Evolutionary conservation across 2,888 invertebrate species (phyloP).

Genomic region (Drosophila silvestris): DNA sequence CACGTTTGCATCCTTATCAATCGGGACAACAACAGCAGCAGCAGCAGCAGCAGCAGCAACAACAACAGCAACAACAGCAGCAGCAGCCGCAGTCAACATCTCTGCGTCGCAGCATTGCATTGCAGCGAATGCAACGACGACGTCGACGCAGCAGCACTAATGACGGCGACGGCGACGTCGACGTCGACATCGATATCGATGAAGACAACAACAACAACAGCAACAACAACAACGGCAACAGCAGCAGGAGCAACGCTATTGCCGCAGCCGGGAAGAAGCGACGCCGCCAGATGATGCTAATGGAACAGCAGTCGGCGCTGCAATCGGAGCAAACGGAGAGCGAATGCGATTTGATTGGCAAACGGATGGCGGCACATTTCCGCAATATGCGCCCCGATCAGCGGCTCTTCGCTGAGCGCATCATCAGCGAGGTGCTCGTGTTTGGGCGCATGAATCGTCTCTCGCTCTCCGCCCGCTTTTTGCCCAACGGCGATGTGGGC

Average conservation of each 20-base stretch:
- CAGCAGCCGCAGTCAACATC: neutral
- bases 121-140: slow-evolving; percentile 26
- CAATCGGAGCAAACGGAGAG: slow-evolving; percentile 46
- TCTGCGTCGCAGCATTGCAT: slow-evolving; percentile 18
- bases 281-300: slow-evolving; percentile 29
- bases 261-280: slow-evolving; percentile 19
- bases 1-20: slow-evolving; percentile 34
- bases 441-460: slow-evolving; percentile 68
- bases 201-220: neutral
- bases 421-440: slow-evolving; percentile 67
- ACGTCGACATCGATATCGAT: slow-evolving; percentile 9
- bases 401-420: slow-evolving; percentile 66
- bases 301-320: slow-evolving; percentile 17
- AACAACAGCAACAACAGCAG: neutral
- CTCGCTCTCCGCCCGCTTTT: slow-evolving; percentile 54
- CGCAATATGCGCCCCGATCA: slow-evolving; percentile 68
- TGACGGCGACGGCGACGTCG: slow-evolving; percentile 2
- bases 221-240: neutral
- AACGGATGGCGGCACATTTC: slow-evolving; percentile 67
- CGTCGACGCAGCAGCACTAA: slow-evolving; percentile 29
- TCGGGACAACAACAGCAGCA: slow-evolving; percentile 4
- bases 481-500: slow-evolving; percentile 40
- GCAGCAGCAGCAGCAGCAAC: neutral
- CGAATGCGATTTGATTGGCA: slow-evolving; percentile 67
- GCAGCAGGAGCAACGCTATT: neutral